Base-by-base conservation (phyloP, 2,113 vertebrate species). In the Bubo bubo region DNA sequence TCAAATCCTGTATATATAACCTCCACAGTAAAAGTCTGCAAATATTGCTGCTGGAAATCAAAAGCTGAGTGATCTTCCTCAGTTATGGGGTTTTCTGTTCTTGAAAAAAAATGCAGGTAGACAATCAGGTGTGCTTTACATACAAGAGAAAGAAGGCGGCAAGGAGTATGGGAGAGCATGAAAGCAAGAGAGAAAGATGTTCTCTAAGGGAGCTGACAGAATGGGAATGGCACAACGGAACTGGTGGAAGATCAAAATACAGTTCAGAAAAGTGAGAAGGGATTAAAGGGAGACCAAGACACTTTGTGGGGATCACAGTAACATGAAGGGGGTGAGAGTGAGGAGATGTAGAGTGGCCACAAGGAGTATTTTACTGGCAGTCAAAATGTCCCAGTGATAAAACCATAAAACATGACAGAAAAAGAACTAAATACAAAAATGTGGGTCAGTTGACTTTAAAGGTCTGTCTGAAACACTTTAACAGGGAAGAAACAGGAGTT, bases 251-350 rank as follows among this genome's bases (percentile, higher is more conserved):
- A 97, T 90, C 81, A 97, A 95, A 97, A 92, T 4, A 75, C 75
- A 81, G 71, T 56, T 91, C 81, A 93, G 84, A 96, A 88, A 95
- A 83, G 34, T 17, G 21, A 93, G 50, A 89, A 96, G 77, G 62
- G 74, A 91, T 94, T 96, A 94, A 87, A 96, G 66, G 73, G 90
- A 97, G 53, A 71, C 47, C 68, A 94, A 94, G 87, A 94, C 70
- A 85, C 79, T 95, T 95, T 84, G n/a, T 79, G 73, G 96, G 39
- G 45, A 76, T 82, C 50, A 86, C 5, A 86, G 84, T 91, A 89
- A 92, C 58, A 80, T 47, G 55, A 82, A 72, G 41, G 24, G n/a
- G n/a, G 19, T 30, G 63, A 90, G 47, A 64, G 41, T 47, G 66
- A 75, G 50, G 56, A 88, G 22, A 53, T 23, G 16, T 1, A 10